A percentile compares a stretch with the other conserved stretches of the same genome.
These are phyloP conservation scores for Tachysurus vachellii DNA, from an alignment of 2,113 vertebrate genomes.

Conservation along the genomic window DNA sequence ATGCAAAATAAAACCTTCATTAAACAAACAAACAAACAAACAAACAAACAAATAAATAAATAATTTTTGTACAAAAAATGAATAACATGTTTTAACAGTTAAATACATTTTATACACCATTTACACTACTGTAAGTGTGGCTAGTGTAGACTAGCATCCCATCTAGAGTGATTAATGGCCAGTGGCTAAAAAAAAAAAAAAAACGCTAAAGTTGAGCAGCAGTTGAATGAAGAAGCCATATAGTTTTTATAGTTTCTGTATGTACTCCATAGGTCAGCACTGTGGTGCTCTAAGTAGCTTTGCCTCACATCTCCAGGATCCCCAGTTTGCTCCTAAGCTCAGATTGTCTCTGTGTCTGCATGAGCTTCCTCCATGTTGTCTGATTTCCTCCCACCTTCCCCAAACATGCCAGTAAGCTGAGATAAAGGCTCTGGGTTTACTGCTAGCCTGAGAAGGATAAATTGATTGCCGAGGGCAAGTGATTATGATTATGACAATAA, in stretches of 20 bases:
- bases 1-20: neutral
- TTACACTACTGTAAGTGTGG: neutral
- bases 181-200: neutral
- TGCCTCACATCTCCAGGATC: neutral
- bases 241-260: neutral
- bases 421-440: neutral
- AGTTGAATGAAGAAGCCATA: neutral
- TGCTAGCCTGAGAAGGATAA: neutral
- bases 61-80: neutral
- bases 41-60: neutral
- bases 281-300: neutral
- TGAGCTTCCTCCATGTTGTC: neutral
- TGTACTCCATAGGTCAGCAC: neutral
- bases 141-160: neutral
- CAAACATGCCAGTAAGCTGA: neutral
- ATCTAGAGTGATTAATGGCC: neutral
- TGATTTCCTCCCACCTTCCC: neutral
- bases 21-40: neutral
- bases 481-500: neutral
- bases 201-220: neutral
- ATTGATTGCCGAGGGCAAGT: neutral
- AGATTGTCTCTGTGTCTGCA: neutral
- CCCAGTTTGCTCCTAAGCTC: neutral
- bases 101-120: neutral
- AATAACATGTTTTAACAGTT: neutral